Evolutionary conservation across 1,140 invertebrate species (phyloP).

Genomic region (Condylostylus longicornis): DNA sequence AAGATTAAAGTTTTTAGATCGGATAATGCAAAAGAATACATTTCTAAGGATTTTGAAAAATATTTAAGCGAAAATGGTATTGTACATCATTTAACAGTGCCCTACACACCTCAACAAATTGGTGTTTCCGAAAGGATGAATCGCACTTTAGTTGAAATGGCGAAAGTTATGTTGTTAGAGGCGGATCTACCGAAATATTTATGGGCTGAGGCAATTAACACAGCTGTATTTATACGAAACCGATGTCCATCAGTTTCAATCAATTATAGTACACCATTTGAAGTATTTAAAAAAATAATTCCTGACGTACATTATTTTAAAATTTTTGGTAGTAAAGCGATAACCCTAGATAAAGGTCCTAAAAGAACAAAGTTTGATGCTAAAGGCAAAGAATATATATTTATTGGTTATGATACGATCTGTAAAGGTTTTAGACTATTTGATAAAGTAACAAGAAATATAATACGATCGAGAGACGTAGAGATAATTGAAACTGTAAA

Average conservation of each 20-base stretch:
- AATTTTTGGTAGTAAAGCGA: constrained; percentile 21
- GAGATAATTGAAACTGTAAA: constrained; percentile 5
- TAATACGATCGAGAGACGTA: constrained; percentile 5
- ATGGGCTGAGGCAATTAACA: constrained; percentile 35
- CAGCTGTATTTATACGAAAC: constrained; percentile 10
- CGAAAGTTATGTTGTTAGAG: constrained; percentile 18
- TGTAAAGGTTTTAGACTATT: constrained; percentile 7
- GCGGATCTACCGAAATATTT: constrained; percentile 20
- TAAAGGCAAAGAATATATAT: constrained; percentile 4
- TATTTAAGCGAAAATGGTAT: constrained; percentile 20
- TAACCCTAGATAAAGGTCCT: constrained; percentile 23
- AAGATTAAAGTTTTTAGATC: too few species aligned
- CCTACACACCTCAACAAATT: constrained; percentile 32
- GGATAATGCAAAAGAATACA: too few species aligned
- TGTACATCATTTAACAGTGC: constrained; percentile 23
- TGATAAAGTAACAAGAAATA: constrained; percentile 2
- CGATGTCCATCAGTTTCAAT: constrained; percentile 4
- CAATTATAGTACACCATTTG: constrained; percentile 5
- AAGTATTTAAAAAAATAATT: constrained; percentile 8
- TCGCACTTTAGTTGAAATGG: constrained; percentile 11
- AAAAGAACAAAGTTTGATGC: constrained; percentile 13
- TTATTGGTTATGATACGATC: constrained; percentile 4
- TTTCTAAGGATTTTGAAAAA: constrained; percentile 14
- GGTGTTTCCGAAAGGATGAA: constrained; percentile 25
- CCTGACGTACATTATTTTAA: constrained; percentile 20